Percentiles rank a stretch among this genome's conserved stretches.
Conservation (phyloP, 2,888 invertebrate species). For the Lasioglossum malachurum region DNA sequence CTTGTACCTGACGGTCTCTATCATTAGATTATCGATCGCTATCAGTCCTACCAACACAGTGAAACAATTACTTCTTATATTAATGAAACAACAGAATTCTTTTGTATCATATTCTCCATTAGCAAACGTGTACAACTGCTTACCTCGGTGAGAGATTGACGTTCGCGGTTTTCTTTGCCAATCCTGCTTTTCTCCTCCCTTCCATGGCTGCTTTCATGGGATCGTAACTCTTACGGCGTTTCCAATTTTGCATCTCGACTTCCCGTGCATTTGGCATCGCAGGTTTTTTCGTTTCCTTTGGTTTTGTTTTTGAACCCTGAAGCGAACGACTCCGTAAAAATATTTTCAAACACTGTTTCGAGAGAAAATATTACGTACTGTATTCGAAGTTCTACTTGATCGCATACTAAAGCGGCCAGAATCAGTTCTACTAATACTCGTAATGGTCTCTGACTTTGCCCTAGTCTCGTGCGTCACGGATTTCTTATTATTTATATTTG, state of each 20-base stretch:
- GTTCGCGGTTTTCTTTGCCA: constrained; percentile 75
- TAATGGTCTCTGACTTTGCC: constrained; percentile 71
- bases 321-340: not conserved
- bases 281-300: constrained; percentile 75
- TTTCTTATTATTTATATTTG: constrained; percentile 84
- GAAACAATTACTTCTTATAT: constrained; percentile 69
- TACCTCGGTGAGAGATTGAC: constrained; percentile 81
- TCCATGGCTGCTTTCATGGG: constrained; percentile 97
- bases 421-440: constrained; percentile 76
- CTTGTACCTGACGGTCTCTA: constrained; percentile 73
- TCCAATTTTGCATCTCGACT: constrained; percentile 97
- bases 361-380: constrained; percentile 58
- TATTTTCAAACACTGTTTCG: not conserved
- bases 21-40: constrained; percentile 80
- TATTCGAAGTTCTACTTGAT: constrained; percentile 65
- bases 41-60: constrained; percentile 78
- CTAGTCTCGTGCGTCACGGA: constrained; percentile 58
- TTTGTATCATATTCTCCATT: constrained; percentile 26
- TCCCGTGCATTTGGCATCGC: constrained; percentile 89
- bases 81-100: constrained; percentile 41
- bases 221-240: constrained; percentile 97
- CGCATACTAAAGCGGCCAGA: constrained; percentile 78
- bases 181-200: constrained; percentile 88
- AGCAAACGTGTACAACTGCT: constrained; percentile 5
- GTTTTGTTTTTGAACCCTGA: constrained; percentile 72